Base-by-base conservation (phyloP, 2,888 invertebrate genomes). In the Eumerus sabulonum region DNA sequence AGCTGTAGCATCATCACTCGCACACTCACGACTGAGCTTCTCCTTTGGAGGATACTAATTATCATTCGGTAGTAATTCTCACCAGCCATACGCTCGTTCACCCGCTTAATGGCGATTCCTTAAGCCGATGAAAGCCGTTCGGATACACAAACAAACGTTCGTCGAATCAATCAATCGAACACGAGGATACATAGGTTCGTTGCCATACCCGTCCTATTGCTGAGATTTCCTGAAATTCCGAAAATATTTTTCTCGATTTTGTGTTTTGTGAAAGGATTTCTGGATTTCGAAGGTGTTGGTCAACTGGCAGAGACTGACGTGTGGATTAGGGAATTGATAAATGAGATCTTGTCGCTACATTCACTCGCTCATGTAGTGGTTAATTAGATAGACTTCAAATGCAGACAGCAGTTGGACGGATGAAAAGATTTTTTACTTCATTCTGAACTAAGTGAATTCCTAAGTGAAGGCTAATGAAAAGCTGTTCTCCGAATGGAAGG, bases 161-260 rank as follows among this genome's bases (percentile, higher is more conserved):
- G 56, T 53, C 67, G 53, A 73, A 77, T 77, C 77, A 77, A 77
- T 77, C 77, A 73, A 72, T 62, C 53, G 72, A 71, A 77, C 77
- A 50, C 62, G 42, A 57, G 72, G 57, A 27, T 27, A 2, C 27
- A 27, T 27, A 27, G 27, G 27, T 7, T 27, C 3, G 44, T 45
- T 62, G 67, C 56, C 48, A 36, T n/a, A 18, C 27, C 7, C 27
- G 27, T 27, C 27, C 7, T 27, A 27, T 27, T 7, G 27, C 27
- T 53, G 18, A 27, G 38, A 48, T 53, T 27, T 35, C 51, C 62
- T 63, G 73, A 73, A 73, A 67, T 77, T 77, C 27, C 27, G 7
- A 27, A 4, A 27, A 27, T 27, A 63, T 77, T 77, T 72, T 27
- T 2, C 27, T 7, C 7, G 3, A 2, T 60, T 60, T 72, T 72